phyloP scores from a whole-genome alignment of 2,888 invertebrate species.

The Yponomeuta cagnagella region DNA sequence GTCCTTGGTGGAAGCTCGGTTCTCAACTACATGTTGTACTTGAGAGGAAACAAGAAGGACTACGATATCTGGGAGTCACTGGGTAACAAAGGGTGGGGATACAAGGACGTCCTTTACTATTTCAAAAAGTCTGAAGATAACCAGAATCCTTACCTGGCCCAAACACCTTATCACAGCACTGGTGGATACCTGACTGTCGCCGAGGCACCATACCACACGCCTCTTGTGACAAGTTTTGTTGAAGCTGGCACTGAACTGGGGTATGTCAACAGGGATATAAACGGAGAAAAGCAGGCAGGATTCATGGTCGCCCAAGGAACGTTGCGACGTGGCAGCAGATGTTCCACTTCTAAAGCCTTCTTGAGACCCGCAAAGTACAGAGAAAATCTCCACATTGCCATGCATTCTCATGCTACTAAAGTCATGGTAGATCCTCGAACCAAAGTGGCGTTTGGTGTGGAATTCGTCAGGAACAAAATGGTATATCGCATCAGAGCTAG shows the following conservation, averaged over 20 bases:
- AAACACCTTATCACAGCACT: conserved; percentile 85
- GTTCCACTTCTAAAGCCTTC: conserved; percentile 93
- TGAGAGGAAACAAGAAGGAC: conserved; percentile 91
- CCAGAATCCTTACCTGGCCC: conserved; percentile 86
- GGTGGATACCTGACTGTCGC: conserved; percentile 90
- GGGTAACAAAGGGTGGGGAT: conserved; percentile 93
- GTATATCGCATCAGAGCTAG: conserved; percentile 83
- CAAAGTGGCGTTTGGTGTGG: conserved; percentile 88
- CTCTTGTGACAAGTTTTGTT: conserved; percentile 86
- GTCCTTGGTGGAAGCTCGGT: conserved; percentile 93
- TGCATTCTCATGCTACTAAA: conserved; percentile 86
- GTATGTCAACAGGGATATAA: conserved; percentile 90
- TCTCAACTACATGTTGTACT: conserved; percentile 93
- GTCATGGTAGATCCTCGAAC: conserved; percentile 83
- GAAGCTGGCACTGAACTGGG: conserved; percentile 90
- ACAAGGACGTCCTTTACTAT: conserved; percentile 85
- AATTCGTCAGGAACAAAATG: conserved; percentile 84
- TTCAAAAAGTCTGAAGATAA: conserved; percentile 96
- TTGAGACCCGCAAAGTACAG: conserved; percentile 86
- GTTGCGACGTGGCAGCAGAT: conserved; percentile 85
- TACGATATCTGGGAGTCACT: conserved; percentile 92
- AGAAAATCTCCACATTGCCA: conserved; percentile 89
- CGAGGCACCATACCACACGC: conserved; percentile 91
- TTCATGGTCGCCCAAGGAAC: conserved; percentile 94
- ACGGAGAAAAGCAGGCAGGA: conserved; percentile 90